Conservation (phyloP, 1,140 invertebrate genomes). For the Aleiodes sp. region DNA sequence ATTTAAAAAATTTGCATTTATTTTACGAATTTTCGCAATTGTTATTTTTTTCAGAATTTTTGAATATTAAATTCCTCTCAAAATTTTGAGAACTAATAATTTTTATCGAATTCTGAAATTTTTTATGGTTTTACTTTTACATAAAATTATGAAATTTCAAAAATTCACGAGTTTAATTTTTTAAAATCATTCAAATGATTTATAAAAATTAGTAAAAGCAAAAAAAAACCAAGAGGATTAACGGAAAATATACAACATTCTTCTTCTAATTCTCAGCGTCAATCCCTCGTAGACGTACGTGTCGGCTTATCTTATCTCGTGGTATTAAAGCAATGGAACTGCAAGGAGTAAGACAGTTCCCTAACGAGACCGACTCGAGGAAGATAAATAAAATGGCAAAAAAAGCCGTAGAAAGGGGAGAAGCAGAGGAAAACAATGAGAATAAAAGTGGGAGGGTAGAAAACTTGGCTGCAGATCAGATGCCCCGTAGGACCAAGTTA, state of each 20-base stretch:
- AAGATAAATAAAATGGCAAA: slow-evolving; percentile 22
- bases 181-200: too few species aligned
- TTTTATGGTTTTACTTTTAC: too few species aligned
- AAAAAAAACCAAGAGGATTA: too few species aligned
- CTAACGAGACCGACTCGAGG: slow-evolving; percentile 22
- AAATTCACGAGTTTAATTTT: too few species aligned
- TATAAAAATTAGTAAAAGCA: too few species aligned
- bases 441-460: background rate
- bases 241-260: slow-evolving; percentile 5
- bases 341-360: slow-evolving; percentile 22
- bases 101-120: too few species aligned
- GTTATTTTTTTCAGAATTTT: too few species aligned
- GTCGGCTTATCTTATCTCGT: slow-evolving; percentile 31
- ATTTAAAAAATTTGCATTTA: too few species aligned
- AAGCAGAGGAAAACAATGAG: background rate
- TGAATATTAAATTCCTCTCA: too few species aligned
- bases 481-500: background rate
- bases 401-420: background rate
- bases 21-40: too few species aligned
- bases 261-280: slow-evolving; percentile 24
- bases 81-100: too few species aligned
- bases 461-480: slow-evolving; percentile 19
- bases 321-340: slow-evolving; percentile 12
- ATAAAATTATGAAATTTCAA: too few species aligned
- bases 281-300: slow-evolving; percentile 18